These are phyloP conservation scores for Campylomormyrus tamandua DNA, from an alignment of 2,113 vertebrate species.

Conservation along the genomic window DNA sequence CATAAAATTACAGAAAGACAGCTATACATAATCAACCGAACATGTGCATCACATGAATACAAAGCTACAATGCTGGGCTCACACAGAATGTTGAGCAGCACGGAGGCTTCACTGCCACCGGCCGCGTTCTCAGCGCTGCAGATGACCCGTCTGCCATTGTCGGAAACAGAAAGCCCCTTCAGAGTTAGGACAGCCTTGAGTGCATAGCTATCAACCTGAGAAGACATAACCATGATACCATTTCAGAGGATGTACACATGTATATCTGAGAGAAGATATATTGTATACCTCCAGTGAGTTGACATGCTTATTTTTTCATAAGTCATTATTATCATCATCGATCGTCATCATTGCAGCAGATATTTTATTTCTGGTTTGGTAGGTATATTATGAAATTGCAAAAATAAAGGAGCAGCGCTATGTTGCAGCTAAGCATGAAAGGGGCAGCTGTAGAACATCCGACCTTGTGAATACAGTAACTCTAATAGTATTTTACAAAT, in stretches of 20 bases:
- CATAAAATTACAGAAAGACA: background rate
- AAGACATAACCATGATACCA: background rate
- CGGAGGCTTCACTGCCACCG: conserved; percentile 77
- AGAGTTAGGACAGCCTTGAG: conserved; percentile 71
- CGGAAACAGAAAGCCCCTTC: conserved; percentile 76
- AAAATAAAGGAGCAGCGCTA: background rate
- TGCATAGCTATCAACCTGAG: conserved; percentile 65
- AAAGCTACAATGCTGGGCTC: conserved; percentile 51
- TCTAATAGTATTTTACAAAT: background rate
- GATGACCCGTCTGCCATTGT: conserved; percentile 77
- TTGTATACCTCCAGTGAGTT: background rate
- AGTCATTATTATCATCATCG: background rate
- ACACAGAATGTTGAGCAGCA: conserved; percentile 89
- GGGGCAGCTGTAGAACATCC: background rate
- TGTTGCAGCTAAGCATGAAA: background rate
- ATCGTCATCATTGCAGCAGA: background rate
- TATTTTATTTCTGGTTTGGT: background rate
- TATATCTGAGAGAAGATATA: background rate
- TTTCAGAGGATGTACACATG: background rate
- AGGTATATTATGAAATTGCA: background rate
- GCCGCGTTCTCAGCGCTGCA: conserved; percentile 91
- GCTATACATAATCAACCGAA: background rate
- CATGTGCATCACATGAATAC: background rate
- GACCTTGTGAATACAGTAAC: background rate
- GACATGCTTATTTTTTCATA: background rate